Percentiles rank a stretch among this genome's conserved stretches.
Evolutionary conservation across 2,797 vertebrate species (phyloP).

Genomic region (Iguana delicatissima): DNA sequence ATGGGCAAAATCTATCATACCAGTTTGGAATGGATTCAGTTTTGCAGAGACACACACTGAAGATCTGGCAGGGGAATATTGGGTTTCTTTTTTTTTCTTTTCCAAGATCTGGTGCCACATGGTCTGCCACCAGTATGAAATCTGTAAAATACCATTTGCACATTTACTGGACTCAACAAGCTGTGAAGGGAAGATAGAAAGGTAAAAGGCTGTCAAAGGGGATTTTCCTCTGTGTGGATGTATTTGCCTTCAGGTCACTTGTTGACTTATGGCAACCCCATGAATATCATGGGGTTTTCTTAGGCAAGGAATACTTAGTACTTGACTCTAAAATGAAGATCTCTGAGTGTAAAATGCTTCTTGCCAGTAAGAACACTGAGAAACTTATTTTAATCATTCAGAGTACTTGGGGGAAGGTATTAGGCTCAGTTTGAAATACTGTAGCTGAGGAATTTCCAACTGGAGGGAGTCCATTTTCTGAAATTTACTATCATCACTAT

Average conservation of each 20-base stretch:
- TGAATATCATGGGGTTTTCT: too few relatives aligned
- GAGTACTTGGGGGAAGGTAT: not conserved
- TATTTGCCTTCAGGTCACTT: too few relatives aligned
- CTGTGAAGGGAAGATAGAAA: not conserved
- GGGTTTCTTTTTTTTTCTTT: not conserved
- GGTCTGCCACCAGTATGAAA: too few relatives aligned
- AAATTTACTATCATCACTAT: not conserved
- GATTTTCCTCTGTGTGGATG: not conserved
- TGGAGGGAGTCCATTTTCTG: not conserved
- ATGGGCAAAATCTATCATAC: not conserved
- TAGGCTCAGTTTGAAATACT: not conserved
- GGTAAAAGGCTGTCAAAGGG: not conserved
- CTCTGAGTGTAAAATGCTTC: not conserved
- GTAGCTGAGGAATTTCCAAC: not conserved
- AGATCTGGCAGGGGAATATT: not conserved
- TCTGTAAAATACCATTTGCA: not conserved
- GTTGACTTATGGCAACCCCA: too few relatives aligned
- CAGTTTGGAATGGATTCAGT: not conserved
- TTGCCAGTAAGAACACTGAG: not conserved
- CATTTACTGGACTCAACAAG: not conserved
- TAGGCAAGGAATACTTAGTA: not conserved
- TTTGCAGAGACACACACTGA: not conserved
- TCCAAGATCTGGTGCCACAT: not conserved
- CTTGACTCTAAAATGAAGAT: not conserved
- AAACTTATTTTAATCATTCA: not conserved